A percentile compares a stretch with the other conserved stretches of the same genome.
Evolutionary conservation across 1,140 invertebrate genomes (phyloP).

Genomic region (Bombus cullumanus): DNA sequence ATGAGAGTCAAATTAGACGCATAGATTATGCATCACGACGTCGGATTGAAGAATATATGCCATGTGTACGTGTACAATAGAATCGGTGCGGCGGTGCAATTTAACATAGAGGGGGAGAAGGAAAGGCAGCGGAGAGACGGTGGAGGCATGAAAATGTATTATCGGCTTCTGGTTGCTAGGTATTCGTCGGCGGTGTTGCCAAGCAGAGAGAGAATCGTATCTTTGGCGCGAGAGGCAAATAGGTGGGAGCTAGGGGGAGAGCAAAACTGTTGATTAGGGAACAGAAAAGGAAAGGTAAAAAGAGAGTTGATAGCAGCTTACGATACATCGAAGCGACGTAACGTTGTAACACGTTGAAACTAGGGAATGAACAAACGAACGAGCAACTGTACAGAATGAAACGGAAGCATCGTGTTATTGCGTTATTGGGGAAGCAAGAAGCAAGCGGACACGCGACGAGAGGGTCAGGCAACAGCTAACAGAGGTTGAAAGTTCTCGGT

Average conservation of each 20-base stretch:
- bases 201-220: constrained; percentile 50
- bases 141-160: constrained; percentile 49
- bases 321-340: not conserved
- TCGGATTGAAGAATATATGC: not conserved
- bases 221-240: constrained; percentile 32
- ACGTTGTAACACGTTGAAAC: constrained; percentile 39
- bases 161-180: constrained; percentile 64
- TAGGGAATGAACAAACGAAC: constrained; percentile 15
- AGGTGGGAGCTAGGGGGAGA: not conserved
- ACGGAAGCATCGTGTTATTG: constrained; percentile 12
- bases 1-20: no score
- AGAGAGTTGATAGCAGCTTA: constrained; percentile 8
- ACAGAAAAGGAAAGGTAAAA: constrained; percentile 7
- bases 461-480: not conserved
- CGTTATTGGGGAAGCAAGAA: not conserved
- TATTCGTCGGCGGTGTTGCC: constrained; percentile 63
- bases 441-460: not conserved
- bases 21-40: not conserved
- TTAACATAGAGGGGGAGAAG: not conserved
- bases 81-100: not conserved
- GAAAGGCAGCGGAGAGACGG: not conserved
- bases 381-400: constrained; percentile 1
- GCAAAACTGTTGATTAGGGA: constrained; percentile 2
- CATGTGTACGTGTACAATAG: not conserved
- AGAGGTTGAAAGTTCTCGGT: not conserved